Evolutionary conservation across 2,797 vertebrate species (phyloP).

Genomic region (Sorex maritimensis): DNA sequence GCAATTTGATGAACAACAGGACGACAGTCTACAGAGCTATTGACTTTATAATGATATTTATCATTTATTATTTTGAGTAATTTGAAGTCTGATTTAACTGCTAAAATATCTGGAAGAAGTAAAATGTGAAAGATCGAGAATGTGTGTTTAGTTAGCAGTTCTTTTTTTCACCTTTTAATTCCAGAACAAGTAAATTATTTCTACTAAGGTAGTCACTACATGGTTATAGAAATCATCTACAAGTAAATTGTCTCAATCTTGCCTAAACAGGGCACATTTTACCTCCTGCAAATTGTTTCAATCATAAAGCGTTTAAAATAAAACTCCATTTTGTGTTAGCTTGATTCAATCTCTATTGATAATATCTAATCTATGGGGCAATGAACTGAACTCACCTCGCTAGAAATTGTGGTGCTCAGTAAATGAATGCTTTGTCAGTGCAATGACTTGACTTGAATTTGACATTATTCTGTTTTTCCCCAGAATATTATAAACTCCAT

Average conservation of each 20-base stretch:
- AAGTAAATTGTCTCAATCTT: conserved; percentile 70
- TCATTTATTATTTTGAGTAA: not conserved
- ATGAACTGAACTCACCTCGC: conserved; percentile 66
- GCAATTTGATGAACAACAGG: no score
- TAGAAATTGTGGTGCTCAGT: conserved; percentile 53
- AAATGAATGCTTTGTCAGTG: conserved; percentile 63
- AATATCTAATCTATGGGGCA: conserved; percentile 53
- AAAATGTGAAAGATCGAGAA: not conserved
- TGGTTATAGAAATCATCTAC: conserved; percentile 29
- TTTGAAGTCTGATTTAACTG: conserved; percentile 4
- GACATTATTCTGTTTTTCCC: conserved; percentile 66
- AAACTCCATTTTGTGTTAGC: conserved; percentile 69
- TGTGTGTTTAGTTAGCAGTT: not conserved
- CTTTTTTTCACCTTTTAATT: not conserved
- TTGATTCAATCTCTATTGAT: conserved; percentile 77
- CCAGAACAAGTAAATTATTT: not conserved
- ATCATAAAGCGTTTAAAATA: conserved; percentile 77
- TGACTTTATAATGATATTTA: not conserved
- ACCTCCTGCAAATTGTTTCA: conserved; percentile 73
- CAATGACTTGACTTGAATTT: conserved; percentile 60
- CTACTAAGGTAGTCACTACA: not conserved
- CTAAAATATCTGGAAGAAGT: not conserved
- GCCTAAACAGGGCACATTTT: conserved; percentile 75
- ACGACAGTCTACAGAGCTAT: no score
- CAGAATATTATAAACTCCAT: conserved; percentile 71